Conservation (phyloP, 2,113 vertebrate species). For the Apistogramma diplotaenia region DNA sequence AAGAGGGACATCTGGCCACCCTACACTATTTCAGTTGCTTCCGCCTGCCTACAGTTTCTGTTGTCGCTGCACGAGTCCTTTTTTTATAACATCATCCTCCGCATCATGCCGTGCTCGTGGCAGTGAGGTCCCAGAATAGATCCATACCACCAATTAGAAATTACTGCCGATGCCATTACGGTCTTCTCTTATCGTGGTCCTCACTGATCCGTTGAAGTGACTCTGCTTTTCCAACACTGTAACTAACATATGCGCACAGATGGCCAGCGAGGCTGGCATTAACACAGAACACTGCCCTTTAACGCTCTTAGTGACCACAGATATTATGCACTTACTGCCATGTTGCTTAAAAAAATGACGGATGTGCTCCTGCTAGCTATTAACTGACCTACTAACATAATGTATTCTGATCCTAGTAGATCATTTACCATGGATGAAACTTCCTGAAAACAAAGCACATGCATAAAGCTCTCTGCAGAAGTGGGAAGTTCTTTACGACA, state of each 20-base stretch:
- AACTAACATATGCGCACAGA: not conserved
- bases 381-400: constrained; percentile 38
- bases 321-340: not conserved
- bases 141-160: not conserved
- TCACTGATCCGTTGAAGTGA: not conserved
- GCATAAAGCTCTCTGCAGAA: not conserved
- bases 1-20: too few species aligned
- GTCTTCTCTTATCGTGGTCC: not conserved
- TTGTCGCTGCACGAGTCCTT: not conserved
- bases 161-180: not conserved
- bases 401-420: constrained; percentile 1
- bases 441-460: not conserved
- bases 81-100: not conserved
- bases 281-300: not conserved
- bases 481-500: not conserved
- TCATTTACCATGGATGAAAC: not conserved
- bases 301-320: constrained; percentile 3
- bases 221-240: not conserved
- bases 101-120: rapidly evolving
- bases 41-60: not conserved
- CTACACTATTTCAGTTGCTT: not conserved
- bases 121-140: not conserved
- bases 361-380: constrained; percentile 25
- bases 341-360: constrained; percentile 42
- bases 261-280: not conserved